Evolutionary conservation across 1,140 invertebrate genomes (phyloP), one percentile per base, ranked within the genome.

Genomic region (Cheumatopsyche charites): DNA sequence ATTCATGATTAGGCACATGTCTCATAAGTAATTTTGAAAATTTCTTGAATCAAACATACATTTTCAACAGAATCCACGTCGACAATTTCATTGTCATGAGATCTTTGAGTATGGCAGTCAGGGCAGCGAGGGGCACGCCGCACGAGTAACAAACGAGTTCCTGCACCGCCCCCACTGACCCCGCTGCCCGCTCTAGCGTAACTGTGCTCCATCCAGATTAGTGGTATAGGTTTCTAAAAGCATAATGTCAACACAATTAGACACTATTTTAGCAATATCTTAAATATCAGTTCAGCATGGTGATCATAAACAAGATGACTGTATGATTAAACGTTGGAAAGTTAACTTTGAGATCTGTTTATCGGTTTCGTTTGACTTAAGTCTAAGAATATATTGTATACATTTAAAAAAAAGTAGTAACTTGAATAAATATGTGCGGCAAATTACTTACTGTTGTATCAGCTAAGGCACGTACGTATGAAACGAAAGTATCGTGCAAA

Each of bases 121-220:
- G 75, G 75, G 63, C 75, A 76, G 17, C 66, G 70, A 13, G 75
- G 75, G 26, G 75, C 67, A 17, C 70, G 49, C 25, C 75, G 67
- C 19, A 76, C 72, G 12, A 76, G 68, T 12, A 76, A 62, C 55
- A 74, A 67, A 3, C 70, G 70, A 3, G 74, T 69, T 12, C 69
- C 74, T 5, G 65, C 49, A 17, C 68, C 67, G 0, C 52, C 45
- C 11, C 26, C 66, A n/a, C 55, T 69, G 1, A 25, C 58, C 21
- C 62, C 68, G 12, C 68, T 67, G 58, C 29, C 70, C 12, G 65
- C 61, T 7, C 75, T 63, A 12, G 75, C 75, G 36, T 76, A 76
- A 63, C 75, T 76, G 73, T 76, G 75, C 73, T 76, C 75, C 75
- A 76, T 76, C 73, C 73, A 74, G 41, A 76, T 67, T 36, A 76